These are phyloP conservation scores for Zaprionus capensis DNA, from an alignment of 1,140 invertebrate species.

Conservation along the genomic window DNA sequence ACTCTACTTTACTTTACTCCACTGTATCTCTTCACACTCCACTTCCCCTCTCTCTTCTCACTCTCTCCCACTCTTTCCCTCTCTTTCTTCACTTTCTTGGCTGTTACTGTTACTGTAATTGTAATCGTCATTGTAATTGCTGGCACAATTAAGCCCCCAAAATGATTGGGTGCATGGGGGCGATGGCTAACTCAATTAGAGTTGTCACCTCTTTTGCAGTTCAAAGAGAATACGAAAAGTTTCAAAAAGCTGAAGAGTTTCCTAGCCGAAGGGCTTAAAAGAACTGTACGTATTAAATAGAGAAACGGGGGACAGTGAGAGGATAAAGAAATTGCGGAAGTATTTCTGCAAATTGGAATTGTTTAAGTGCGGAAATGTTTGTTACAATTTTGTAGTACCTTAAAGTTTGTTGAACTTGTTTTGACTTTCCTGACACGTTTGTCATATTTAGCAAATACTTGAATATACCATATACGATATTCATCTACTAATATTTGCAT, in stretches of 20 bases:
- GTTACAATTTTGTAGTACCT: too few species aligned
- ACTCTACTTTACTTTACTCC: constrained; percentile 13
- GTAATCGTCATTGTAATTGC: constrained; percentile 69
- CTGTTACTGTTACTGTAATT: constrained; percentile 21
- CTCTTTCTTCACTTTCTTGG: constrained; percentile 30
- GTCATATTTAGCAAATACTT: not conserved
- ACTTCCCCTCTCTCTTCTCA: not conserved
- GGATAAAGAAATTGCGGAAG: too few species aligned
- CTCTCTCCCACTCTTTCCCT: not conserved
- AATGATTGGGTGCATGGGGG: constrained; percentile 56
- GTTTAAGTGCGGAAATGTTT: not conserved
- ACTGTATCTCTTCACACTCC: not conserved
- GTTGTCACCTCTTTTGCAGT: constrained; percentile 40
- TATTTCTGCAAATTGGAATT: not conserved
- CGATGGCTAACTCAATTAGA: constrained; percentile 32
- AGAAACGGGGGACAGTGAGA: not conserved
- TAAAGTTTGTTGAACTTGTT: not conserved
- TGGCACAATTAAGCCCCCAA: constrained; percentile 59
- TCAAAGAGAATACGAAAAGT: constrained; percentile 3
- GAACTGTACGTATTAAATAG: not conserved
- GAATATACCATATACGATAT: not conserved
- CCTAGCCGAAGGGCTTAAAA: not conserved
- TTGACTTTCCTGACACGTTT: not conserved
- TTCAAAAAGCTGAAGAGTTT: not conserved
- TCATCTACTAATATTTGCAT: not conserved